Conservation (phyloP, 2,888 invertebrate genomes). For the Polydrusus tereticollis region DNA sequence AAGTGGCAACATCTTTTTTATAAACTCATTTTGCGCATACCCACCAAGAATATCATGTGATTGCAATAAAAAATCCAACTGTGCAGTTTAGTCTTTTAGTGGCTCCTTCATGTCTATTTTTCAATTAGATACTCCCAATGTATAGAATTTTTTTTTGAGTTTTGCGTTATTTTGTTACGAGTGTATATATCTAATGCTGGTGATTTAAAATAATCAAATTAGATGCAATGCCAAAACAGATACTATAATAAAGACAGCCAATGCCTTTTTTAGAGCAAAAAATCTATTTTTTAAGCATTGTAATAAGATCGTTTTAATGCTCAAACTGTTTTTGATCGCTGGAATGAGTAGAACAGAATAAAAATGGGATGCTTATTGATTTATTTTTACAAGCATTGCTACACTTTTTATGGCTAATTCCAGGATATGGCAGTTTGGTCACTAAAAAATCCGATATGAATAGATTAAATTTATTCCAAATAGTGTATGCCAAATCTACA, state of each 20-base stretch:
- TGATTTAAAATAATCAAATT: constrained; percentile 35
- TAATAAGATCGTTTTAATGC: constrained; percentile 17
- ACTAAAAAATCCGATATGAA: background rate
- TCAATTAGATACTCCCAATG: too few species aligned
- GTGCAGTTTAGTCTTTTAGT: too few species aligned
- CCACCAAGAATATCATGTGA: too few species aligned
- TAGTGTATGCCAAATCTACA: constrained; percentile 48
- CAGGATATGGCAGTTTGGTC: constrained; percentile 1
- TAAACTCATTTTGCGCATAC: too few species aligned
- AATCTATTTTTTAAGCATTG: constrained; percentile 25
- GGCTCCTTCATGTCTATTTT: too few species aligned
- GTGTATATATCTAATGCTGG: constrained; percentile 22
- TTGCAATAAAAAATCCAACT: too few species aligned
- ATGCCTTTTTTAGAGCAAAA: constrained; percentile 25
- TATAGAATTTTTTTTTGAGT: too few species aligned
- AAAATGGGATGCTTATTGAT: too few species aligned
- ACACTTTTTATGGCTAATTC: background rate
- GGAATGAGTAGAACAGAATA: background rate
- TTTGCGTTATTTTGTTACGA: too few species aligned
- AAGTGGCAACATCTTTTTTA: too few species aligned
- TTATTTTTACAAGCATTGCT: background rate
- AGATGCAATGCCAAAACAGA: constrained; percentile 22
- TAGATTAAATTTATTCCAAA: constrained; percentile 40
- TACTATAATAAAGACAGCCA: constrained; percentile 16
- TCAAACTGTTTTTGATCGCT: background rate